Conservation (phyloP, 2,888 invertebrate genomes). For the Cybosia mesomella region DNA sequence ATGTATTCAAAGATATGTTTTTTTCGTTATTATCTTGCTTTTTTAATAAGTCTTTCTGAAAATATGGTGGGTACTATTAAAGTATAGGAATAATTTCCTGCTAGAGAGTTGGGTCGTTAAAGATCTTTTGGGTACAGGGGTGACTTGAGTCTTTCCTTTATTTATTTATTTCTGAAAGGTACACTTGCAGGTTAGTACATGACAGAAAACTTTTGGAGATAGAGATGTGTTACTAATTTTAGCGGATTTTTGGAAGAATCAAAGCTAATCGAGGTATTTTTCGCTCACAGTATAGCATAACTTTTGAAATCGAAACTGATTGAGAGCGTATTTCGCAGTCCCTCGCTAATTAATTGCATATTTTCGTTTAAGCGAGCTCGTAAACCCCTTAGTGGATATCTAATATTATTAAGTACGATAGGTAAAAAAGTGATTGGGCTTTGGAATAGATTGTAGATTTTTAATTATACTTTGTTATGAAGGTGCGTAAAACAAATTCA, state of each 20-base stretch:
- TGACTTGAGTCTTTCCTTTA: too few relatives aligned
- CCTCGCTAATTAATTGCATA: conserved; percentile 75
- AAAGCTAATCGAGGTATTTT: conserved; percentile 20
- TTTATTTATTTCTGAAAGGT: too few relatives aligned
- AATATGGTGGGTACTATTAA: too few relatives aligned
- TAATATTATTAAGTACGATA: conserved; percentile 63
- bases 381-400: conserved; percentile 55
- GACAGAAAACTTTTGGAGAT: too few relatives aligned
- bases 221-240: background rate
- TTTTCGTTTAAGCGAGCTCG: conserved; percentile 59
- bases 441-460: background rate
- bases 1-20: too few relatives aligned
- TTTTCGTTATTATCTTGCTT: too few relatives aligned
- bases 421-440: background rate
- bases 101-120: too few relatives aligned
- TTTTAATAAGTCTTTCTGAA: too few relatives aligned
- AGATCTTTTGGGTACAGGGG: too few relatives aligned
- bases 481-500: background rate
- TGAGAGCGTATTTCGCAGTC: conserved; percentile 64
- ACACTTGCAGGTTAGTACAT: too few relatives aligned
- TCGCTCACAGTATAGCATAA: background rate
- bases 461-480: background rate
- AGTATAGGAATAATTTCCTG: too few relatives aligned
- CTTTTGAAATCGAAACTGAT: conserved; percentile 46
- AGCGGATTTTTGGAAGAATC: conserved; percentile 7